These are phyloP conservation scores for Vombatus ursinus DNA, from an alignment of 2,113 vertebrate species.

Conservation along the genomic window DNA sequence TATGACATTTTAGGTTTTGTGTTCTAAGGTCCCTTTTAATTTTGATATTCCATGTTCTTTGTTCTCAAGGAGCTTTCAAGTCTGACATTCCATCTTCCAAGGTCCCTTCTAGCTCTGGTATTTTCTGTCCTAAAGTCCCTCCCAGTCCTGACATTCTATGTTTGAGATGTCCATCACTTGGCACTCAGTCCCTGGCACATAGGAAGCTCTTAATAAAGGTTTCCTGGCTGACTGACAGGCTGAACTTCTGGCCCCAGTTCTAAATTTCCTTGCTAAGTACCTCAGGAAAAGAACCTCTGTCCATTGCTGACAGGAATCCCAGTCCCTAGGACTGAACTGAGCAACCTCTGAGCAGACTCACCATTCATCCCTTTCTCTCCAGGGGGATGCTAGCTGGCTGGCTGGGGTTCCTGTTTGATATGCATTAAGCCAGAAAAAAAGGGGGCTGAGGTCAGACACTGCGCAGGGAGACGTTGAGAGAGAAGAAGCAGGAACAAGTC, in stretches of 20 bases:
- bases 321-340: not conserved
- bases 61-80: not conserved
- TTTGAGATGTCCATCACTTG: not conserved
- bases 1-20: not conserved
- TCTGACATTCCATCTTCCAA: not conserved
- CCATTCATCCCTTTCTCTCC: not conserved
- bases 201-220: not conserved
- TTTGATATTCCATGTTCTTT: not conserved
- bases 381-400: not conserved
- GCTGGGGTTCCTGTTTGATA: not conserved
- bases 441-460: not conserved
- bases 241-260: not conserved
- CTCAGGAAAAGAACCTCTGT: not conserved
- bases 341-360: not conserved
- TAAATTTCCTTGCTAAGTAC: not conserved
- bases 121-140: not conserved
- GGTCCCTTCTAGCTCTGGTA: not conserved
- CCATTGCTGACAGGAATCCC: not conserved
- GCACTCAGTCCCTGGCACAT: not conserved
- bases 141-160: not conserved
- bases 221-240: not conserved
- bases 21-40: not conserved
- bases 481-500: not conserved
- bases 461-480: not conserved
- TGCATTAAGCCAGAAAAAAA: not conserved